Percentiles rank a stretch among this genome's conserved stretches.
phyloP scores from a whole-genome alignment of 2,113 vertebrate genomes.

The Prolemur simus region DNA sequence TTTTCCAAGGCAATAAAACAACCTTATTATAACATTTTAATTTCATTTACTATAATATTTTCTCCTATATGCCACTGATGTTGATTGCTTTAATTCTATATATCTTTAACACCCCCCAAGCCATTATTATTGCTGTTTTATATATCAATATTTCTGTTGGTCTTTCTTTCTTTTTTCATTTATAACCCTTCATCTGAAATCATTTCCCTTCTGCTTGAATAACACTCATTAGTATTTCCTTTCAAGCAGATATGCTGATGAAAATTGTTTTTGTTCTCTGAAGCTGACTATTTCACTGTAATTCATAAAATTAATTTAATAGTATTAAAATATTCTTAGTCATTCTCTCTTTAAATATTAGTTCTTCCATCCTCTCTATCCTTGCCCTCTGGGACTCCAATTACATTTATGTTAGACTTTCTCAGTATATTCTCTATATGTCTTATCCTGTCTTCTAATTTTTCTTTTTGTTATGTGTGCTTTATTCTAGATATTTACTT shows the following conservation, averaged over 20 bases:
- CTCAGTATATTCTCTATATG: not conserved
- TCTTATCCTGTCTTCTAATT: not conserved
- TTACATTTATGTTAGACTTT: not conserved
- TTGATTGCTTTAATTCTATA: not conserved
- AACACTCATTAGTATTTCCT: not conserved
- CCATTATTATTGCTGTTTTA: not conserved
- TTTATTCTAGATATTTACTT: not conserved
- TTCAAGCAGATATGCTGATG: not conserved
- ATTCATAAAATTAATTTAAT: not conserved
- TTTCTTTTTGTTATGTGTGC: not conserved
- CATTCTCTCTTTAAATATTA: not conserved
- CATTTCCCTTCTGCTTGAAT: not conserved
- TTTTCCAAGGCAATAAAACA: not conserved
- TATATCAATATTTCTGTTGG: not conserved
- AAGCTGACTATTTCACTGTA: not conserved
- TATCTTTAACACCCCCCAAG: not conserved
- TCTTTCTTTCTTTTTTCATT: not conserved
- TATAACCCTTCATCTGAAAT: not conserved
- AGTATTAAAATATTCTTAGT: not conserved
- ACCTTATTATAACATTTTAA: not conserved
- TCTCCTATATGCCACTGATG: not conserved
- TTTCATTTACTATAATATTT: not conserved
- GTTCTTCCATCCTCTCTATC: not conserved
- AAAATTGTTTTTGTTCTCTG: not conserved
- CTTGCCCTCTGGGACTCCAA: not conserved